Conservation (phyloP, 2,113 vertebrate genomes). For the Irena cyanogastra region DNA sequence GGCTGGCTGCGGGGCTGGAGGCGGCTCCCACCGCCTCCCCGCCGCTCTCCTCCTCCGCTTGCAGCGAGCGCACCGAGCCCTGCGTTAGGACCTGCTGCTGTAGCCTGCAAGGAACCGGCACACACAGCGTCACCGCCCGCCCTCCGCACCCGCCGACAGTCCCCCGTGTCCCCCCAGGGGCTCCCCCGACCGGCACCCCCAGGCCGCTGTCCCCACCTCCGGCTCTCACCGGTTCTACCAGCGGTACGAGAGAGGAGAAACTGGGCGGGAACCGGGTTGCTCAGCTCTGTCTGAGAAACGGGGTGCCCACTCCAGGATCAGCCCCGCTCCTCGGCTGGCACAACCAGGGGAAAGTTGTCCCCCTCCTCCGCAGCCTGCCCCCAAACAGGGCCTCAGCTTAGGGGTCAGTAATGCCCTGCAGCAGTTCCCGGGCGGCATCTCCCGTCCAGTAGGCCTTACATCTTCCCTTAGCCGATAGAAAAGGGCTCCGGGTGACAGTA, state of each 20-base stretch:
- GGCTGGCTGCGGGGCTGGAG: constrained; percentile 91
- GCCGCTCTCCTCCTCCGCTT: constrained; percentile 83
- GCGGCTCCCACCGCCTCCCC: constrained; percentile 84
- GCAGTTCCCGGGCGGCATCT: neutral
- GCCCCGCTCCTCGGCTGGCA: neutral
- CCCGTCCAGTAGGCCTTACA: neutral
- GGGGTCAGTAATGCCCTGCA: neutral
- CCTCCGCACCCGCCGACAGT: neutral
- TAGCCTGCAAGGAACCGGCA: constrained; percentile 78
- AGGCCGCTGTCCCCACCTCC: neutral
- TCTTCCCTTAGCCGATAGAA: accelerated
- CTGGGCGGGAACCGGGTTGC: neutral
- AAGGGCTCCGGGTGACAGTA: neutral
- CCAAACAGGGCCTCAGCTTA: neutral
- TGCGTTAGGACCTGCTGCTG: constrained; percentile 95
- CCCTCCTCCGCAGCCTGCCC: neutral
- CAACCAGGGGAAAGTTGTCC: too few species aligned
- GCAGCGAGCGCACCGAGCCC: constrained; percentile 85
- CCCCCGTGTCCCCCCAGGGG: too few species aligned
- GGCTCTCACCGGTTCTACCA: neutral
- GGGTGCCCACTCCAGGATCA: neutral
- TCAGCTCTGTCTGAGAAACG: neutral
- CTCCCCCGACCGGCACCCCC: neutral
- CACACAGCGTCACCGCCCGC: constrained; percentile 24
- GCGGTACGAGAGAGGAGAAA: neutral